Base-by-base conservation (phyloP, 2,888 invertebrate genomes). In the Tillus elongatus region DNA sequence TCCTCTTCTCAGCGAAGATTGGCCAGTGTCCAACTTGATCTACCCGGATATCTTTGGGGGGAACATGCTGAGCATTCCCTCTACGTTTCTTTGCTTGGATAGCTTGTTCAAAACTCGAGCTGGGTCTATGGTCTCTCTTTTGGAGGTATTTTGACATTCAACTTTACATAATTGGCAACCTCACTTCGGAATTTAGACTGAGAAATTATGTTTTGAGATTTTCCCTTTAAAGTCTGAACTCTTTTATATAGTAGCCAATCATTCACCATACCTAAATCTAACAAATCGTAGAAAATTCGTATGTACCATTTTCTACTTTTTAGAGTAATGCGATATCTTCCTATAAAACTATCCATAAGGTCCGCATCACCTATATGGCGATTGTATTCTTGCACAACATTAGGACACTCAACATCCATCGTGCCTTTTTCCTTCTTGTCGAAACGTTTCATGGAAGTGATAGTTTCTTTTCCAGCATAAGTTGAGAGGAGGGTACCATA, bases 281-380 rank as follows among this genome's bases (percentile, higher is more conserved):
- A 13, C 13, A 46, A 29, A 24, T 45, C 41, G 29, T 45, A 45
- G 39, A 46, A 46, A 8, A 51, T 40, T 13, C 44, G 26, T 6
- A 44, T 29, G 30, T 45, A 39, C 47, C 44, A 46, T 33, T 47
- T 46, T 30, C 44, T 37, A 4, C 45, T 44, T 37, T 45, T 44
- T 4, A 49, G 33, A 19, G 10, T 33, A 19, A 51, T 44, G 15
- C 39, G 30, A 41, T 52, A 43, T 12, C 46, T 35, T 28, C 46
- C 48, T 15, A 53, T 45, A 6, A 47, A 41, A 24, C 46, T 43
- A 39, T 54, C 52, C 43, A 54, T 45, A 9, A 51, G 32, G 32
- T 53, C 51, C 10, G 54, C 51, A 4, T 46, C 49, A 14, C 48
- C 49, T 47, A 53, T 52, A 39, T 51, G 46, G 4, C 30, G 15